Percentiles rank a stretch among this genome's conserved stretches.
phyloP scores from a whole-genome alignment of 2,888 invertebrate species.

The Nomada fucata region DNA sequence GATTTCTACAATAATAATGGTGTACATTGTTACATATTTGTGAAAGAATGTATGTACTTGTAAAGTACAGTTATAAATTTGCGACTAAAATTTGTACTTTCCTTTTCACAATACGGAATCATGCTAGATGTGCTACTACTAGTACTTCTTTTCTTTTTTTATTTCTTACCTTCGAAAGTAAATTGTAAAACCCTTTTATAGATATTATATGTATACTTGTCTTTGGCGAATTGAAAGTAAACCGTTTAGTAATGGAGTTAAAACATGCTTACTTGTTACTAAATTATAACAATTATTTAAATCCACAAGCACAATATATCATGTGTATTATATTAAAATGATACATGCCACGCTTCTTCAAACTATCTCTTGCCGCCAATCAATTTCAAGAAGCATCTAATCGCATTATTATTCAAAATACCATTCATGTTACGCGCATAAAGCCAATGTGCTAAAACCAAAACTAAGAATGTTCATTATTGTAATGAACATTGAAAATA shows the following conservation, averaged over 20 bases:
- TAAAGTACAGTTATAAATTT: conserved; percentile 1
- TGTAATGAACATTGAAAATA: conserved; percentile 27
- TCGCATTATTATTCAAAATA: conserved; percentile 33
- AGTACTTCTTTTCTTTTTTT: conserved; percentile 21
- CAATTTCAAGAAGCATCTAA: conserved; percentile 28
- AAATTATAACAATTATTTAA: conserved; percentile 50
- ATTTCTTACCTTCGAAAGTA: conserved; percentile 45
- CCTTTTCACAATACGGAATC: conserved; percentile 35
- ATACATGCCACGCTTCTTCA: conserved; percentile 48
- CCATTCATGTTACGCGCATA: conserved; percentile 26
- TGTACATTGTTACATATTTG: conserved; percentile 22
- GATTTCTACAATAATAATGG: conserved; percentile 57
- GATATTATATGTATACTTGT: conserved; percentile 20
- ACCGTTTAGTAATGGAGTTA: conserved; percentile 41
- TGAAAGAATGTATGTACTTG: conserved; percentile 5
- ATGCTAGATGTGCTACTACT: not conserved
- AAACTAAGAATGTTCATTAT: conserved; percentile 13
- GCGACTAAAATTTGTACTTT: conserved; percentile 40
- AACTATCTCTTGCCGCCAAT: conserved; percentile 26
- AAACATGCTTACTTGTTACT: conserved; percentile 53
- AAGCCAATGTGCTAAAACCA: conserved; percentile 43
- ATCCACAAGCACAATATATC: conserved; percentile 51
- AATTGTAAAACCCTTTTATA: conserved; percentile 28
- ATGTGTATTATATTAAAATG: conserved; percentile 54
- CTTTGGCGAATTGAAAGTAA: conserved; percentile 10